Conservation (phyloP, 1,140 invertebrate genomes). For the Pachyrhynchus sulphureomaculatus region DNA sequence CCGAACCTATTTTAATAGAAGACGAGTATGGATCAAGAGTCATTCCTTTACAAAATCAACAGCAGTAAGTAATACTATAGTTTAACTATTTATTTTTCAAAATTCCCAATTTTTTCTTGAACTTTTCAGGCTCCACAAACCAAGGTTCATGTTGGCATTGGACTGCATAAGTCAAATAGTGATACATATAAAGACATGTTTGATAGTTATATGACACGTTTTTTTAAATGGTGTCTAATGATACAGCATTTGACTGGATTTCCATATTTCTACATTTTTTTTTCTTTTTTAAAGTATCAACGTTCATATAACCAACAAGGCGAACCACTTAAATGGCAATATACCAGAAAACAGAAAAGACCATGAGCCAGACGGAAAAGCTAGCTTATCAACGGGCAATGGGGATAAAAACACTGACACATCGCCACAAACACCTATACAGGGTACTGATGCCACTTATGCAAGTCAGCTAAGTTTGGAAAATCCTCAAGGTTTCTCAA, state of each 20-base stretch:
- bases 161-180: too few relatives aligned
- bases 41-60: slow-evolving; percentile 43
- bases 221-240: too few relatives aligned
- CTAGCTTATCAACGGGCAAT: slow-evolving; percentile 34
- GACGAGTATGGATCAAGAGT: slow-evolving; percentile 62
- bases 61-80: slow-evolving; percentile 39
- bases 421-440: slow-evolving; percentile 36
- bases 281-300: slow-evolving; percentile 40
- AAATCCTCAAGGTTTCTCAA: slow-evolving; percentile 68
- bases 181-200: too few relatives aligned
- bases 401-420: slow-evolving; percentile 43
- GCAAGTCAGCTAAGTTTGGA: slow-evolving; percentile 77
- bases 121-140: too few relatives aligned
- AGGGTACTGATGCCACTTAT: slow-evolving; percentile 65
- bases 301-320: slow-evolving; percentile 41
- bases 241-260: too few relatives aligned
- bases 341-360: slow-evolving; percentile 45
- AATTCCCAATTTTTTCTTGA: too few relatives aligned
- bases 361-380: slow-evolving; percentile 49
- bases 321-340: slow-evolving; percentile 23
- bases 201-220: too few relatives aligned
- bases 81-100: too few relatives aligned
- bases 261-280: too few relatives aligned
- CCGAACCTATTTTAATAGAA: slow-evolving; percentile 69
- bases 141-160: too few relatives aligned